Percentiles rank a stretch among this genome's conserved stretches.
These are phyloP conservation scores for Chunga burmeisteri DNA, from an alignment of 2,113 vertebrate genomes.

Conservation along the genomic window DNA sequence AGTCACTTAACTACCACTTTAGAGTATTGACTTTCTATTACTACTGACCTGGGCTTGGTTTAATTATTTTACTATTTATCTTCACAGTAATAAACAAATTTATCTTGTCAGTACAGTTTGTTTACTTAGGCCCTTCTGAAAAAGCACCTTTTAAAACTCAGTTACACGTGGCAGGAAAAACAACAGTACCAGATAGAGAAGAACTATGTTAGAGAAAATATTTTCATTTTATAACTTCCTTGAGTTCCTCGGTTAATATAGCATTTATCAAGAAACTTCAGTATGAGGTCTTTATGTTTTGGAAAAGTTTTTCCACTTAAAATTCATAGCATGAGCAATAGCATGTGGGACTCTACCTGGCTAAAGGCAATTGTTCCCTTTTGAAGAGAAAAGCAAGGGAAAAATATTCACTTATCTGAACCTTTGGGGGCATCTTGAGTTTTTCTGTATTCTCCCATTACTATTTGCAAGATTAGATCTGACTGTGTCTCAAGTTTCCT, in stretches of 20 bases:
- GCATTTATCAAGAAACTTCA: neutral
- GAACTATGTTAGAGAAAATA: neutral
- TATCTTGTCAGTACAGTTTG: neutral
- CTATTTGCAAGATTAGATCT: constrained; percentile 27
- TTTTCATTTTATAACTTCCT: neutral
- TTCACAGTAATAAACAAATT: constrained; percentile 22
- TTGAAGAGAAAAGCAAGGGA: constrained; percentile 14
- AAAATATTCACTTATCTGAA: constrained; percentile 39
- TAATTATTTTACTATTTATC: constrained; percentile 22
- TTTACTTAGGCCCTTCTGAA: neutral
- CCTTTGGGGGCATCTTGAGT: neutral
- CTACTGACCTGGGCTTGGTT: neutral
- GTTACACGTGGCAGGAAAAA: neutral
- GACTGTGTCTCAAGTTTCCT: neutral
- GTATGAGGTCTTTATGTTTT: neutral
- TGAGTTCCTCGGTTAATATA: neutral
- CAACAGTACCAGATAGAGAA: neutral
- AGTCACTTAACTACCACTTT: neutral
- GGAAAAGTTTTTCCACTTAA: neutral
- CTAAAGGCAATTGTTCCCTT: constrained; percentile 9
- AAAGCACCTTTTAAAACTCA: neutral
- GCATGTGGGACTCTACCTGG: neutral
- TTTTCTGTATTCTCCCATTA: neutral
- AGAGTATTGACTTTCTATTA: constrained; percentile 11
- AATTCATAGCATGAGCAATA: neutral